Base-by-base conservation (phyloP, 2,888 invertebrate species). In the Lithophane ornitopus region DNA sequence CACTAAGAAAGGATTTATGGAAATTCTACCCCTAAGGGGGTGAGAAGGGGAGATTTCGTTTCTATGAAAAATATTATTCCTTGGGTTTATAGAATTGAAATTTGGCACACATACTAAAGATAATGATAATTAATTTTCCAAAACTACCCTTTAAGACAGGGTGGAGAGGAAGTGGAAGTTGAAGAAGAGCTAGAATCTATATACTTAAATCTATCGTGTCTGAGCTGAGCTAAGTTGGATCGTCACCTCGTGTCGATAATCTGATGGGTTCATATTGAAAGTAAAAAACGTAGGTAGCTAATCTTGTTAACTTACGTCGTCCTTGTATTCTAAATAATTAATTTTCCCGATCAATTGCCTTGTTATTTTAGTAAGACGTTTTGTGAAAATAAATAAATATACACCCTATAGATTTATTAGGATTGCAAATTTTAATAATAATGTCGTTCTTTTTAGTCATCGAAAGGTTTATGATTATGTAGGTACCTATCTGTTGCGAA, bases 141-240 rank as follows among this genome's bases (percentile, higher is more conserved):
- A 49, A 28, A 28, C 14, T 49, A 28, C 6, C 19, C 28, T 28
- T 49, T 34, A 65, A 26, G 16, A 39, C 14, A 2, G 9, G 14
- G 39, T 62, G 16, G 4, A 62, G 62, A 39, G 4, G 14, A 28
- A 9, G 49, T 9, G 49, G 28, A 49, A 22, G 46, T 28, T n/a
- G n/a, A n/a, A n/a, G n/a, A 63, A 41, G 16, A 44, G 12, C 11
- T 65, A 44, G 11, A 26, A 65, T 26, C 3, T 19, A 26, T 16
- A 26, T 34, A n/a, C n/a, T n/a, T 44, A 44, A 28, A 46, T 44
- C 6, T 74, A 68, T 74, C 61, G 46, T 67, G 73, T 74, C 62
- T 80, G 80, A 79, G 77, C 62, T 80, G 80, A 79, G 77, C 74
- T 75, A 81, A 76, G 78, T 76, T 80, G 82, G 86, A 87, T 87